Evolutionary conservation across 2,113 vertebrate species (phyloP).

Genomic region (Sapajus apella): DNA sequence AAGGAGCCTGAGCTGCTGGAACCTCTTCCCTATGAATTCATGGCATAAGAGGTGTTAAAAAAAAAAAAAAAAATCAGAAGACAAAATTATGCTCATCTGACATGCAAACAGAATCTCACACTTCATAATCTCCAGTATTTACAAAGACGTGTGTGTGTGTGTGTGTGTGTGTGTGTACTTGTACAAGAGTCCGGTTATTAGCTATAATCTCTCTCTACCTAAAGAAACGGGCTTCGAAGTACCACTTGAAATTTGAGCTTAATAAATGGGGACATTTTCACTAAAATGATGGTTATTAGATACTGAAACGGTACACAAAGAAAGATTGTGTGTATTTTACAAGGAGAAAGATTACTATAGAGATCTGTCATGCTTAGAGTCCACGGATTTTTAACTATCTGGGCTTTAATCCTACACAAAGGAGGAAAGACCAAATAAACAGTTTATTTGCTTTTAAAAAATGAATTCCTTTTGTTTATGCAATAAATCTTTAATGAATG

Average conservation of each 20-base stretch:
- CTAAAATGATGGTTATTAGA: not conserved
- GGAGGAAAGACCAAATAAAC: not conserved
- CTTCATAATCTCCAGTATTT: not conserved
- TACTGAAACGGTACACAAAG: not conserved
- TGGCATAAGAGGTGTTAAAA: no score
- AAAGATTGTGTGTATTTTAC: not conserved
- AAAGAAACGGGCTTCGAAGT: not conserved
- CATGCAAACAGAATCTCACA: not conserved
- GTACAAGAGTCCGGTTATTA: not conserved
- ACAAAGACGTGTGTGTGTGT: not conserved
- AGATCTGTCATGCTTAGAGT: not conserved
- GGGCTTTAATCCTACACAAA: not conserved
- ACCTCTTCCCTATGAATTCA: no score
- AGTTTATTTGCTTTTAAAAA: not conserved
- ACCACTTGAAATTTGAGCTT: not conserved
- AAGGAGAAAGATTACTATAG: not conserved
- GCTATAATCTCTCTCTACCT: not conserved
- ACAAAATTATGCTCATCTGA: slow-evolving; percentile 27
- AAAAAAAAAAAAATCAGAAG: not conserved
- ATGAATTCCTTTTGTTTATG: not conserved
- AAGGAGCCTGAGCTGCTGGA: no score
- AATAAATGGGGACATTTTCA: not conserved
- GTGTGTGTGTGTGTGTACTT: not conserved
- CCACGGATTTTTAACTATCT: not conserved
- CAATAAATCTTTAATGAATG: not conserved